Percentiles rank a stretch among this genome's conserved stretches.
phyloP scores from a whole-genome alignment of 2,797 vertebrate genomes.

The Lacerta agilis region DNA sequence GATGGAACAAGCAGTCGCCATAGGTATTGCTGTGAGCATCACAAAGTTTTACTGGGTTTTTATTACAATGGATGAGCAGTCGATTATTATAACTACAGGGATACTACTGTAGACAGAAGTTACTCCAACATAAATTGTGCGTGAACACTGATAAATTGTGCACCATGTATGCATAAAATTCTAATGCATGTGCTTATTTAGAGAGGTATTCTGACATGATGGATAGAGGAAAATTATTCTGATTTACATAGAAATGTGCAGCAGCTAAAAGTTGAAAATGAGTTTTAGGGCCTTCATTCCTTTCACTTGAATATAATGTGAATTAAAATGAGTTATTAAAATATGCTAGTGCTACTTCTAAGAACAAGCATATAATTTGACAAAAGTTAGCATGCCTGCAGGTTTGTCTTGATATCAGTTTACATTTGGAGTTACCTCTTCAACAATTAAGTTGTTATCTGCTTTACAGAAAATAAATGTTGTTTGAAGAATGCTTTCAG shows the following conservation, averaged over 20 bases:
- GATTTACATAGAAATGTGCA: neutral
- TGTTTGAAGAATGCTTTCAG: neutral
- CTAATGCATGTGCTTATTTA: neutral
- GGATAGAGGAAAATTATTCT: neutral
- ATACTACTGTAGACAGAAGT: neutral
- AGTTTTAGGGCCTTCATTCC: neutral
- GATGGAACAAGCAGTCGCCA: slow-evolving; percentile 3
- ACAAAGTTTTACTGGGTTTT: neutral
- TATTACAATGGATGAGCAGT: neutral
- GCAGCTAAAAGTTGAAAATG: neutral
- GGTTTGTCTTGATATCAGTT: neutral
- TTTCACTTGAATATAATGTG: neutral
- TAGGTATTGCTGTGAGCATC: neutral
- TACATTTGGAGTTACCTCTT: neutral
- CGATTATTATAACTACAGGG: neutral
- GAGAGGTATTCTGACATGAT: no score
- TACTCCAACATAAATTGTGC: neutral
- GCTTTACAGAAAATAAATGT: neutral
- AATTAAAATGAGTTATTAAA: neutral
- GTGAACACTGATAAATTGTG: neutral
- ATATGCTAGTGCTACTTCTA: neutral
- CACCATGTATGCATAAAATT: neutral
- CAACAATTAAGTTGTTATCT: neutral
- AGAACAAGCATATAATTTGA: neutral
- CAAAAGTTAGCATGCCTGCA: neutral